A percentile compares a stretch with the other conserved stretches of the same genome.
These are phyloP conservation scores for Apteryx mantelli DNA, from an alignment of 2,113 vertebrate species.

Conservation along the genomic window DNA sequence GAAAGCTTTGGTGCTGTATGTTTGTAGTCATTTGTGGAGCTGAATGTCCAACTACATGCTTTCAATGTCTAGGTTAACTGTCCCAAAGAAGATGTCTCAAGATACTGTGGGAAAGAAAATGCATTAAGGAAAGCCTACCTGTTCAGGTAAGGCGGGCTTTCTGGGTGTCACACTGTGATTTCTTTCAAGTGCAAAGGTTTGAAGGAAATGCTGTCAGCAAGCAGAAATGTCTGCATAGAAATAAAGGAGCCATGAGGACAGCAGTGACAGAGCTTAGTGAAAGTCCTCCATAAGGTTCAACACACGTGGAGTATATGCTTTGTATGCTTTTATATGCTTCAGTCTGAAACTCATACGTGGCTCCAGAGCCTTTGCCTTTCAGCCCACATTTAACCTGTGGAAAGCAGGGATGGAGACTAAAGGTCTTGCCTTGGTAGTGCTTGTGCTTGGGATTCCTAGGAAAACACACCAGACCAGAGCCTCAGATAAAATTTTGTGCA, in stretches of 20 bases:
- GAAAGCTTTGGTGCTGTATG: not conserved
- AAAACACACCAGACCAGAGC: not conserved
- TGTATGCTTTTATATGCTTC: not conserved
- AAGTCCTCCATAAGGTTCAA: not conserved
- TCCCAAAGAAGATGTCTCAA: constrained; percentile 73
- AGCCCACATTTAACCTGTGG: not conserved
- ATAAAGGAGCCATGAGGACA: not conserved
- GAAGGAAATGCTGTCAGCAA: rapidly evolving
- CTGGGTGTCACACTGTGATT: not conserved
- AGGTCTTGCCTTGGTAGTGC: not conserved
- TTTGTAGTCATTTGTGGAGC: not conserved
- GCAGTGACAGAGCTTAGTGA: not conserved
- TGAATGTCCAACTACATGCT: not conserved
- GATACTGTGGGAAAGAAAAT: constrained; percentile 84
- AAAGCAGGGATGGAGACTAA: not conserved
- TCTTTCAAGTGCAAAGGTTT: not conserved
- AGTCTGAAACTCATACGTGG: not conserved
- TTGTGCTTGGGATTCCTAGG: not conserved
- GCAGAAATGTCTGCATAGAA: not conserved
- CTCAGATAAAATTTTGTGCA: not conserved
- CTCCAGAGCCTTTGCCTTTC: not conserved
- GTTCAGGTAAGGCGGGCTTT: constrained; percentile 82
- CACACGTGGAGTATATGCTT: not conserved
- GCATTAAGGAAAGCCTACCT: constrained; percentile 83
- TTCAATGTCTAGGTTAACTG: constrained; percentile 85